Base-by-base conservation (phyloP, 2,888 invertebrate species). In the Thera obeliscata region DNA sequence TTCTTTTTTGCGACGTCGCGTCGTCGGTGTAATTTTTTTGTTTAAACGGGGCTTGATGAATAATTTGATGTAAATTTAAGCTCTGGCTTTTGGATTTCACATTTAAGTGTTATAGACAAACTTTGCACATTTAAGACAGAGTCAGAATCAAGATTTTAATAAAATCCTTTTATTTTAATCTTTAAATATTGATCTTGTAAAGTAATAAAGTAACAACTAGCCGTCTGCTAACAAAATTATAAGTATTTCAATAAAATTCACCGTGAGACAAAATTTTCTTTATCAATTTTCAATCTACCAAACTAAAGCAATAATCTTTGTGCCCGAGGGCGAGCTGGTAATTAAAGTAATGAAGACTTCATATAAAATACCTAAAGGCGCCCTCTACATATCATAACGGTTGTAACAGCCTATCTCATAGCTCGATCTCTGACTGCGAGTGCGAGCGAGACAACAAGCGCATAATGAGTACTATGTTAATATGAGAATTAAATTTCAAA, bases 321-420 rank as follows among this genome's bases (percentile, higher is more conserved):
- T 61, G 72, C 72, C 63, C 35, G 43, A 71, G 66, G 73, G 67
- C 63, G 56, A 57, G 52, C 70, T 74, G 63, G 77, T 77, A 80
- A 82, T 82, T 82, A 82, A 75, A 73, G 69, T 77, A 75, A 81
- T 81, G 80, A 80, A 78, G 82, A 69, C 81, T 82, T 81, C 77
- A 80, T 79, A 74, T 73, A 72, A 74, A 77, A 78, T 78, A 77
- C 78, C 75, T 74, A 68, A 73, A 71, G 75, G 72, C 76, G 74
- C 78, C 74, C 67, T 71, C 68, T 66, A 70, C 62, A 62, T 76
- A 75, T 69, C 72, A 69, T 75, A 72, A 75, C 77, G 72, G 75
- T 68, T 62, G 64, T 71, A 59, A 57, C 61, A 64, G 67, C 70
- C 48, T 67, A 67, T 72, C 73, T 56, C 56, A 71, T 56, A 66